Evolutionary conservation across 1,140 invertebrate species (phyloP), one percentile per base, ranked within the genome.

Genomic region (Lepidurus apus): DNA sequence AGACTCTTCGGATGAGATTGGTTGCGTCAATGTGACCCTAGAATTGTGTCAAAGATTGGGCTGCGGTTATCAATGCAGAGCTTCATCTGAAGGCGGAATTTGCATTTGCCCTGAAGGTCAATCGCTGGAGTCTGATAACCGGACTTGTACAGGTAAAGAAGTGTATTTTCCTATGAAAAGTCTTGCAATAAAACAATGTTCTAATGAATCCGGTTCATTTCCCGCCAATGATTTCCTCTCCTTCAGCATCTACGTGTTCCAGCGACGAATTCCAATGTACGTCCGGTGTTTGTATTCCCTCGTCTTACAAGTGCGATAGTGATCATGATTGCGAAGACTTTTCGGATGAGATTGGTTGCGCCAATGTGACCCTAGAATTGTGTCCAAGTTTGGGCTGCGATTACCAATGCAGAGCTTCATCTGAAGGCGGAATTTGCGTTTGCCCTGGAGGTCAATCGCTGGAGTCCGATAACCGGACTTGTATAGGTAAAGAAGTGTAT

Each of bases 261-360:
- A 86, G 91, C 0, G 92, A 93, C 47, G 96, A 99, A 84, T 98
- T 98, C 87, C 92, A 95, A 84, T 99, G 97, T 85, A 93, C 93
- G 82, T 95, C 95, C 8, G 95, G 95, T 0, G 89, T 95, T 24
- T 99, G 97, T 83, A 95, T 99, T 74, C 95, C 96, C 0, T 88
- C 90, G 34, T 93, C 90, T 3, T 98, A 96, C 87, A 90, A 91
- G 47, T 97, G 95, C 83, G 95, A 97, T 84, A 91, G 91, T 0
- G 95, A 96, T 84, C 96, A 97, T 84, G 95, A 97, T 84, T 97
- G 96, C 83, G 94, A 93, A 0, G 95, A 97, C 84, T 93, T 91
- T 83, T 93, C 91, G 10, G 95, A 96, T 84, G 94, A 96, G 85
- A 89, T 89, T 1, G 93, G 92, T 11, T 96, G 95, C 84, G 91